Percentiles rank a stretch among this genome's conserved stretches.
phyloP scores from a whole-genome alignment of 2,113 vertebrate genomes.

The human region DNA sequence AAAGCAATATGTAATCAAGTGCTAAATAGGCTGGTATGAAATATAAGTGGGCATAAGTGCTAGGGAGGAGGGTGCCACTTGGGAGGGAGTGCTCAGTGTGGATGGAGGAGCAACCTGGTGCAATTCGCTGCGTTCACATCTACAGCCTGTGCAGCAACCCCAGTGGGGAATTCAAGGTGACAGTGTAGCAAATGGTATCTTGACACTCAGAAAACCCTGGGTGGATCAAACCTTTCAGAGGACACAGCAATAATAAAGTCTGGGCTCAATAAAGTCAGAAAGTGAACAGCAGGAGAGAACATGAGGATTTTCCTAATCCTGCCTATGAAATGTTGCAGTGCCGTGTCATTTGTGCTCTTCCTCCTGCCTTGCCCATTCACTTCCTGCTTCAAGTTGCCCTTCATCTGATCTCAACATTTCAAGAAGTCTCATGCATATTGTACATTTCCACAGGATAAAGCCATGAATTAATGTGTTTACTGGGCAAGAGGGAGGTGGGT shows the following conservation, averaged over 20 bases:
- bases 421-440: neutral
- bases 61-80: neutral
- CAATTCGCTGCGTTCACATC: neutral
- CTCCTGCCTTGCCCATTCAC: neutral
- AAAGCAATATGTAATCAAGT: slow-evolving; percentile 56
- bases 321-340: neutral
- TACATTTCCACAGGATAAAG: neutral
- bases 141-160: neutral
- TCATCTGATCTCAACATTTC: neutral
- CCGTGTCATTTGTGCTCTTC: neutral
- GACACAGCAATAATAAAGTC: neutral
- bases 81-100: neutral
- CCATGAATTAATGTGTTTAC: neutral
- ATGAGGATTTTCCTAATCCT: neutral
- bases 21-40: slow-evolving; percentile 32
- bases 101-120: neutral
- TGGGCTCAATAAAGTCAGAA: neutral
- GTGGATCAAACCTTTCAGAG: neutral
- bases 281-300: neutral
- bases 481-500: too few species aligned
- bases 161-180: slow-evolving; percentile 31
- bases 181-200: neutral
- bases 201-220: neutral
- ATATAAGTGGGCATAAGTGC: slow-evolving; percentile 42
- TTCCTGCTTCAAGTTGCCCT: neutral